Percentiles rank a stretch among this genome's conserved stretches.
phyloP scores from a whole-genome alignment of 2,888 invertebrate genomes.

The Liodrosophila aerea region DNA sequence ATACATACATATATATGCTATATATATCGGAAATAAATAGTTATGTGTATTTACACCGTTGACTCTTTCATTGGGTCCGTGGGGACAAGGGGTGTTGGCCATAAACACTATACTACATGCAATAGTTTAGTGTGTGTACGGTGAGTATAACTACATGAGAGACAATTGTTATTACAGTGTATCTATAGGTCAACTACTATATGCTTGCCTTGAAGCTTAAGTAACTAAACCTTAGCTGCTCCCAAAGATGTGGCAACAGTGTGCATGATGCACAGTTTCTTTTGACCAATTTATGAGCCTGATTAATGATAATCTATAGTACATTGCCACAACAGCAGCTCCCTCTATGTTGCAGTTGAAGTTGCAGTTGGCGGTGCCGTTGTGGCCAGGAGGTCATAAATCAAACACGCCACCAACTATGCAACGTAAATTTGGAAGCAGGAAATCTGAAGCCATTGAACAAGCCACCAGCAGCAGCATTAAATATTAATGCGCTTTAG shows the following conservation, averaged over 20 bases:
- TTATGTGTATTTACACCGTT: constrained; percentile 54
- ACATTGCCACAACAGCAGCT: neutral
- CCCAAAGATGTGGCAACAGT: too few relatives aligned
- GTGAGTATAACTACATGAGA: too few relatives aligned
- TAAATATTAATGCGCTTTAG: constrained; percentile 58
- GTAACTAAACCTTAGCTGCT: too few relatives aligned
- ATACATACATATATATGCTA: constrained; percentile 23
- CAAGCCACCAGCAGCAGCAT: constrained; percentile 16
- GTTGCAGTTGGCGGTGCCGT: constrained; percentile 8
- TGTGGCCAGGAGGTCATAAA: constrained; percentile 37
- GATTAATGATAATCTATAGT: constrained; percentile 22
- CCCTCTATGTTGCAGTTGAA: neutral
- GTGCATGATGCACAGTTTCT: neutral
- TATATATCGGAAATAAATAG: constrained; percentile 65
- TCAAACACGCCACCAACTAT: constrained; percentile 44
- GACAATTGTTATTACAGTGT: too few relatives aligned
- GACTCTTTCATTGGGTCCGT: constrained; percentile 4
- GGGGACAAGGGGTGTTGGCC: too few relatives aligned
- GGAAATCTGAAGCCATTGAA: constrained; percentile 9
- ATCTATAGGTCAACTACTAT: too few relatives aligned
- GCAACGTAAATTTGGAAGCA: constrained; percentile 44
- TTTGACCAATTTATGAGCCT: constrained; percentile 2
- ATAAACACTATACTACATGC: too few relatives aligned
- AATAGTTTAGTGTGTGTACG: too few relatives aligned
- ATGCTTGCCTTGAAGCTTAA: too few relatives aligned